Base-by-base conservation (phyloP, 2,797 vertebrate genomes). In the Malacoraja senta region DNA sequence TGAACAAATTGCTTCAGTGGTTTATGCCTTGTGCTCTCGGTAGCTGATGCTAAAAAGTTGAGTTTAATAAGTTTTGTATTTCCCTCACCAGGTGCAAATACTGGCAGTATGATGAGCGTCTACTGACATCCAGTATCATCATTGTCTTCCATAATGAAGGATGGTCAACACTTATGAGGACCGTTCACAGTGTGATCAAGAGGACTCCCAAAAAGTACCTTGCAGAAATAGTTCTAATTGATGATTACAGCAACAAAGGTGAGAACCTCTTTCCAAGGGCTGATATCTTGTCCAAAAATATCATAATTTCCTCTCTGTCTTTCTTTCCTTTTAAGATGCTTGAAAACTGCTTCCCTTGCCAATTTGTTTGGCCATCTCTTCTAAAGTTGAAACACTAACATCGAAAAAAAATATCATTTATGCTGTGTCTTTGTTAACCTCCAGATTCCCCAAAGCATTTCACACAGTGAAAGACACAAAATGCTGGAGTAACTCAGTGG, bases 121-220 rank as follows among this genome's bases (percentile, higher is more conserved):
- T 99, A 94, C 97, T 99, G 94, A 99, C 98, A 12, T 97, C 98
- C 94, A 99, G 99, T 0, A 96, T 99, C 90, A 94, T 99, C 93
- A 99, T 99, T n/a, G 99, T 99, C 94, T 99, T 99, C 95, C 99
- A 99, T 93, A 99, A 99, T 12, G 99, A 99, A 95, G 99, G 99
- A 79, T 99, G 99, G 99, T 99, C 99, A 29, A 99, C 99, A 0
- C 97, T 99, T 94, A 98, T 99, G 98, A 97, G 99, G 94, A 99
- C 99, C 0, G 95, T 99, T 93, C 99, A 99, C 97, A 99, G 99
- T 92, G 98, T 99, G 92, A 99, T 99, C 95, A 99, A 99, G 96
- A 98, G 99, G 96, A 99, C 99, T 26, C 98, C 98, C 13, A 97
- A 97, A 93, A 97, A 94, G 93, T 99, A 98, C 95, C 96, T 99